Conservation (phyloP, 2,797 vertebrate species). For the Pogoniulus pusillus region DNA sequence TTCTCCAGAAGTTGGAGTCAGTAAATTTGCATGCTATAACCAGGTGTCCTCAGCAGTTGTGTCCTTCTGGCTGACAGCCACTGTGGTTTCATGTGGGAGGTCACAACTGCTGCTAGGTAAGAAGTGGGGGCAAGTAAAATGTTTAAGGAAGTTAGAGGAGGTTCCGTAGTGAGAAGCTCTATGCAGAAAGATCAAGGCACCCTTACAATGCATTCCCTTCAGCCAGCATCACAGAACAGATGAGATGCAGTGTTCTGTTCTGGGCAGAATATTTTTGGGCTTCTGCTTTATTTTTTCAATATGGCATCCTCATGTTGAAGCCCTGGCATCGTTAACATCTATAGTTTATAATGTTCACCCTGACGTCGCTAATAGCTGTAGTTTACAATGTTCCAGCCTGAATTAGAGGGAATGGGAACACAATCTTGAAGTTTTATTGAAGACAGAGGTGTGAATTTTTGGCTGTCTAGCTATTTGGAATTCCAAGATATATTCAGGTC, state of each 20-base stretch:
- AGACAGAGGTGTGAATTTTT: neutral
- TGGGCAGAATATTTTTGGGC: neutral
- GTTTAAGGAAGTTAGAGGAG: conserved; percentile 17
- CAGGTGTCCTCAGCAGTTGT: conserved; percentile 1
- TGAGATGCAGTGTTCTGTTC: neutral
- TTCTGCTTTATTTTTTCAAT: neutral
- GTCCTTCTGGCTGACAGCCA: conserved; percentile 9
- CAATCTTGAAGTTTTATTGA: neutral
- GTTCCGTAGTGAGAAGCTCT: neutral
- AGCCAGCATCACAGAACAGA: neutral
- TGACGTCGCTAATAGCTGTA: neutral
- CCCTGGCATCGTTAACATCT: neutral
- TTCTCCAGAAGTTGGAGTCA: conserved; percentile 38
- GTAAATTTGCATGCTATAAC: neutral
- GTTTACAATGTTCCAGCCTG: neutral
- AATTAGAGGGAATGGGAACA: neutral
- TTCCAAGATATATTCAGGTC: neutral
- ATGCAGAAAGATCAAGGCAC: neutral
- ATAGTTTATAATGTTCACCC: neutral
- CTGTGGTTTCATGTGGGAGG: conserved; percentile 27
- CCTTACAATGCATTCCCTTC: neutral
- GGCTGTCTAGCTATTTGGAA: neutral
- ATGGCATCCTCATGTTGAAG: neutral
- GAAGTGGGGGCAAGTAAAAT: neutral
- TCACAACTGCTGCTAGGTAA: conserved; percentile 4